phyloP scores from a whole-genome alignment of 2,888 invertebrate species.

The Pocota personata region DNA sequence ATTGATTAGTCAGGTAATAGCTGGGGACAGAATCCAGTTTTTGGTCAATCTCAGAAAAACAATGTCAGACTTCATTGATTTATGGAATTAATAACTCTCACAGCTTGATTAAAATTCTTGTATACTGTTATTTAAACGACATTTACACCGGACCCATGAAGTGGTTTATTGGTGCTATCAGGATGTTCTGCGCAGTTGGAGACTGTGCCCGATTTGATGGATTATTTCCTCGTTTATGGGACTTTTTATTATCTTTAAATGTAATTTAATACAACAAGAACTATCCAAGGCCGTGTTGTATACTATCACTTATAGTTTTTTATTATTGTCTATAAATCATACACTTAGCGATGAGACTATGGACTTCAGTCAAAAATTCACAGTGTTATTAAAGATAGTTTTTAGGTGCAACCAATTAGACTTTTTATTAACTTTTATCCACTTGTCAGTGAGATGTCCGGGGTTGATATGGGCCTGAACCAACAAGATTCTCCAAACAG shows the following conservation, averaged over 20 bases:
- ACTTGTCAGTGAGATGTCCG: too few species aligned
- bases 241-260: background rate
- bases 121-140: background rate
- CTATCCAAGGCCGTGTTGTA: background rate
- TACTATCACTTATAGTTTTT: background rate
- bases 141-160: background rate
- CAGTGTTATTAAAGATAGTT: too few species aligned
- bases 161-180: background rate
- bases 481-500: too few species aligned
- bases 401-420: too few species aligned
- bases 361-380: too few species aligned
- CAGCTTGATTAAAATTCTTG: background rate
- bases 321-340: too few species aligned
- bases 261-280: background rate
- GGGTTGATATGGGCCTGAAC: too few species aligned
- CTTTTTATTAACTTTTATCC: too few species aligned
- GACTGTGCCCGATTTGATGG: background rate
- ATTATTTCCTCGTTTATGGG: background rate
- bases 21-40: background rate
- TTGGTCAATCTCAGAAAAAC: background rate
- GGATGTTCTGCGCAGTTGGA: background rate
- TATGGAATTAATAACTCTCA: background rate
- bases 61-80: background rate
- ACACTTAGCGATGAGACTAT: too few species aligned
- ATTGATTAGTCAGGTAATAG: background rate